Conservation (phyloP, 2,797 vertebrate species). For the Pseudocheirus occidentalis region DNA sequence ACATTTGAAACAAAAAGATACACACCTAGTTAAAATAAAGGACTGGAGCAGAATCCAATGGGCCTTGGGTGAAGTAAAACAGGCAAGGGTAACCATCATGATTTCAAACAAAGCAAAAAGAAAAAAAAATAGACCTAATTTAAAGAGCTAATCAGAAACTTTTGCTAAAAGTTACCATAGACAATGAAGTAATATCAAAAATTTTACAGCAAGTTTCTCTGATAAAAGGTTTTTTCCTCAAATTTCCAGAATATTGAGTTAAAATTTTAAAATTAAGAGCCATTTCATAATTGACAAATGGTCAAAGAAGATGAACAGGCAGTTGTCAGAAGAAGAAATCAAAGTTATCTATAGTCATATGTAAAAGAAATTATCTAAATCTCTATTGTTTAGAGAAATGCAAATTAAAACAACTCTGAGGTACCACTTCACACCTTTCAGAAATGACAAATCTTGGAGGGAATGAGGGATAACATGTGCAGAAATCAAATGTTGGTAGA, state of each 20-base stretch:
- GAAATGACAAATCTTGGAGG: not conserved
- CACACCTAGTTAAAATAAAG: not conserved
- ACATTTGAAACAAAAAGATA: not conserved
- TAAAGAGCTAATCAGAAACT: not conserved
- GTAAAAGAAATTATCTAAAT: not conserved
- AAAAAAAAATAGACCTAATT: not conserved
- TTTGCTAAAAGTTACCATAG: not conserved
- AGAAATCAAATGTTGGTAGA: not conserved
- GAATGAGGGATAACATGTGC: not conserved
- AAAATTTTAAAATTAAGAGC: not conserved
- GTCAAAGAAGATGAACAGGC: not conserved
- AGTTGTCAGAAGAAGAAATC: not conserved
- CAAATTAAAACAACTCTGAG: not conserved
- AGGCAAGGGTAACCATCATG: not conserved
- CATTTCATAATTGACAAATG: not conserved
- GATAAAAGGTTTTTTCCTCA: not conserved
- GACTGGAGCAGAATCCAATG: not conserved
- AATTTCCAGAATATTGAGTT: not conserved
- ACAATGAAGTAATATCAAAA: not conserved
- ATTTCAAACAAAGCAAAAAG: not conserved
- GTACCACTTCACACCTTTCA: not conserved
- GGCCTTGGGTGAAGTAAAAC: not conserved
- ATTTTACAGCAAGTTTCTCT: not conserved
- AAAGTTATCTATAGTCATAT: not conserved
- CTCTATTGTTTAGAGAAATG: not conserved